These are phyloP conservation scores for Alaudala cheleensis DNA, from an alignment of 2,113 vertebrate species.

Conservation along the genomic window DNA sequence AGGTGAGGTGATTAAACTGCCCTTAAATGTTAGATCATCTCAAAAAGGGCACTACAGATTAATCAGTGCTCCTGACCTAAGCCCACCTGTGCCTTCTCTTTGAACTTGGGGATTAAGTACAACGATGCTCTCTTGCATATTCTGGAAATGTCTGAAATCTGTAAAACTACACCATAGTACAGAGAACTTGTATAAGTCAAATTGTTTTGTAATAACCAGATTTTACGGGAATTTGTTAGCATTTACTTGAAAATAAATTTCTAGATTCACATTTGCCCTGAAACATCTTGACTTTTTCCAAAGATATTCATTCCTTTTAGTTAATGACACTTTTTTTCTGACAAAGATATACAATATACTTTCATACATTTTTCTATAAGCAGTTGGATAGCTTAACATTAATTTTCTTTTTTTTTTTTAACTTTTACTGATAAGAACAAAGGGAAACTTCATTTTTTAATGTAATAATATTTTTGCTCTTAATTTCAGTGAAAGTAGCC, in stretches of 20 bases:
- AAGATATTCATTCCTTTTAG: background rate
- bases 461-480: background rate
- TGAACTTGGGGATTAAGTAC: background rate
- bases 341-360: background rate
- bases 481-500: background rate
- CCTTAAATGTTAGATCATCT: background rate
- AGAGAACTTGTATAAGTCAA: background rate
- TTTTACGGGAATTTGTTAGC: background rate
- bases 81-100: background rate
- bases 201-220: background rate
- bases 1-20: background rate
- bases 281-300: background rate
- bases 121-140: background rate
- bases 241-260: background rate
- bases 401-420: background rate
- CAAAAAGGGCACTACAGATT: background rate
- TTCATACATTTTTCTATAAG: background rate
- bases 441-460: background rate
- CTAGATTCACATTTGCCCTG: background rate
- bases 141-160: background rate
- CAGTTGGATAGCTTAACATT: background rate
- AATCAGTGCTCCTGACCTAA: background rate
- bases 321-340: background rate
- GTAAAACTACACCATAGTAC: background rate
- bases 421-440: background rate